These are phyloP conservation scores for Cotesia congregata DNA, from an alignment of 2,888 invertebrate species.

Conservation along the genomic window DNA sequence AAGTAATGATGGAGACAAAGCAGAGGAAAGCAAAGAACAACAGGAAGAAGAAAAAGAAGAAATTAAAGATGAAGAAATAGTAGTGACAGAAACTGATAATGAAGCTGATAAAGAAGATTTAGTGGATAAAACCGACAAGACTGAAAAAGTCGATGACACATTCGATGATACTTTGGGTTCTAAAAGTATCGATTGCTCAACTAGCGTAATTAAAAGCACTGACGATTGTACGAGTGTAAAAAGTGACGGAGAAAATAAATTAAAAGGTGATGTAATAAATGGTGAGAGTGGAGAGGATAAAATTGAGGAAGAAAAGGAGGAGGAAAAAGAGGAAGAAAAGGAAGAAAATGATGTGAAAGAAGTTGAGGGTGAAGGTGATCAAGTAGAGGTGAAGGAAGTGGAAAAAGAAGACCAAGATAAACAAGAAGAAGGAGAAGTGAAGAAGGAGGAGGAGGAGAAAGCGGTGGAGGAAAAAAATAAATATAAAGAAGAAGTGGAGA, in stretches of 20 bases:
- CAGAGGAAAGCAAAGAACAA: slow-evolving; percentile 35
- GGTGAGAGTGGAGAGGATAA: slow-evolving; percentile 54
- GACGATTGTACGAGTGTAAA: slow-evolving; percentile 49
- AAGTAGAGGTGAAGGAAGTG: slow-evolving; percentile 70
- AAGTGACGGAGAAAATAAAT: slow-evolving; percentile 51
- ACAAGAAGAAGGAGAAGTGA: slow-evolving; percentile 53
- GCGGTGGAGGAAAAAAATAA: slow-evolving; percentile 61
- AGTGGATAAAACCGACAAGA: slow-evolving; percentile 49
- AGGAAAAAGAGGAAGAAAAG: slow-evolving; percentile 46
- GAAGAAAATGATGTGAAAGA: slow-evolving; percentile 60
- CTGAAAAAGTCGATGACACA: slow-evolving; percentile 6
- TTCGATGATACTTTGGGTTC: slow-evolving; percentile 34
- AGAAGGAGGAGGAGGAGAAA: slow-evolving; percentile 66
- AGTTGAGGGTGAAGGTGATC: slow-evolving; percentile 55
- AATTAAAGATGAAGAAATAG: slow-evolving; percentile 22
- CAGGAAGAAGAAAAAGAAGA: slow-evolving; percentile 35
- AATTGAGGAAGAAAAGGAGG: slow-evolving; percentile 1
- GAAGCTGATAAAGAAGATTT: slow-evolving; percentile 3
- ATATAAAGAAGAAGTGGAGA: slow-evolving; percentile 25
- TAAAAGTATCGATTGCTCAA: slow-evolving; percentile 65
- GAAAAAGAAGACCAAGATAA: slow-evolving; percentile 22
- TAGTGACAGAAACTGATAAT: slow-evolving; percentile 11
- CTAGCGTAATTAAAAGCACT: slow-evolving; percentile 61
- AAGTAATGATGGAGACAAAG: slow-evolving; percentile 32
- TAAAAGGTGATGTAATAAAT: slow-evolving; percentile 64